Evolutionary conservation across 2,797 vertebrate genomes (phyloP).

Genomic region (Agapornis canus): DNA sequence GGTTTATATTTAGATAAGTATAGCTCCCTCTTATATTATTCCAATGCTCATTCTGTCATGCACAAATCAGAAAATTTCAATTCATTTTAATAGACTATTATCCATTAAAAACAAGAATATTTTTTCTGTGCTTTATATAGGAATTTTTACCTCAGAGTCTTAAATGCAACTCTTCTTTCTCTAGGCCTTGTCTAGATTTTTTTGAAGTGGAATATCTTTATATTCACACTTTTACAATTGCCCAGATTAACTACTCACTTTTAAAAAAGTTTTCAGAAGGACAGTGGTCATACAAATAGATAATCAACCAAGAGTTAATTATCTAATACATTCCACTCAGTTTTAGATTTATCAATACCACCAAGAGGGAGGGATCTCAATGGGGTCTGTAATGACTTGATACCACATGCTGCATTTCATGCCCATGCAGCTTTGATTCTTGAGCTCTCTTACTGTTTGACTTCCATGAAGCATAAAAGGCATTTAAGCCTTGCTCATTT

Average conservation of each 20-base stretch:
- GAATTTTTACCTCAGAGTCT: neutral
- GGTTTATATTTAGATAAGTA: neutral
- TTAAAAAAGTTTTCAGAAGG: conserved; percentile 13
- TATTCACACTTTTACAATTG: neutral
- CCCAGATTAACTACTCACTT: neutral
- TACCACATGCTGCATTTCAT: neutral
- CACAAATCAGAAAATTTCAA: neutral
- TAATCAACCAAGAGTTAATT: conserved; percentile 40
- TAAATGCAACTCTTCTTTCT: neutral
- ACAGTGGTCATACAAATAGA: conserved; percentile 36
- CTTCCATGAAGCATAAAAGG: conserved; percentile 28
- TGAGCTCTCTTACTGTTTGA: conserved; percentile 34
- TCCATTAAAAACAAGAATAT: neutral
- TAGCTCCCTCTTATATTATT: neutral
- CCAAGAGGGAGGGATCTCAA: conserved; percentile 27
- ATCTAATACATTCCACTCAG: conserved; percentile 61
- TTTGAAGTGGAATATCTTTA: neutral
- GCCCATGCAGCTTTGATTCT: conserved; percentile 44
- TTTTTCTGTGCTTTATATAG: neutral
- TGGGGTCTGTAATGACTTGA: conserved; percentile 58
- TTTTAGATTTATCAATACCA: conserved; percentile 15
- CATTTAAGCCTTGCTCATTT: neutral
- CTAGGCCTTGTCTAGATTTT: neutral
- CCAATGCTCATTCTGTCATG: neutral
- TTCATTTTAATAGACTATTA: neutral